phyloP scores from a whole-genome alignment of 2,797 vertebrate genomes.

The Oreonectes daqikongensis region DNA sequence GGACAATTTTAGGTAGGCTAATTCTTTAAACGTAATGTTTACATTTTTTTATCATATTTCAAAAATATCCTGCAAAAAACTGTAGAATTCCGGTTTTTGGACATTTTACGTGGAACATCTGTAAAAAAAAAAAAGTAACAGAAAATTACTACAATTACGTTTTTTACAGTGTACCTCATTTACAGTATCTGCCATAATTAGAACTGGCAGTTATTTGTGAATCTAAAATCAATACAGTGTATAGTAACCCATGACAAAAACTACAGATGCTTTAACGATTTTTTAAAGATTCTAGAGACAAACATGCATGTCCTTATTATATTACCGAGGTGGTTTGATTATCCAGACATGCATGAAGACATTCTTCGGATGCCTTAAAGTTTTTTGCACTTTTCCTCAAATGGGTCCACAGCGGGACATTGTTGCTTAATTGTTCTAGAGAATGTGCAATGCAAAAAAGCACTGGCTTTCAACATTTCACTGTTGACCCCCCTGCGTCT shows the following conservation, averaged over 20 bases:
- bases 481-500: constrained; percentile 41
- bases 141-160: no score
- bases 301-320: not conserved
- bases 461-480: constrained; percentile 60
- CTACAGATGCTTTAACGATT: constrained; percentile 2
- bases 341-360: constrained; percentile 35
- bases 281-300: constrained; percentile 19
- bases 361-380: constrained; percentile 56
- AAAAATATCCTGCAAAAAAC: no score
- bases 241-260: no score
- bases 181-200: constrained; percentile 1
- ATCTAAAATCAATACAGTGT: not conserved
- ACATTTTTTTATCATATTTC: no score
- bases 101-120: no score
- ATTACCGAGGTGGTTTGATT: constrained; percentile 18
- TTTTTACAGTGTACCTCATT: no score
- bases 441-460: constrained; percentile 60
- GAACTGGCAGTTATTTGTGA: constrained; percentile 6
- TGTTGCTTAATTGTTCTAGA: constrained; percentile 53
- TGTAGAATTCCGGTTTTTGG: no score
- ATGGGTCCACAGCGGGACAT: constrained; percentile 23
- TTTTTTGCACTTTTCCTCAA: constrained; percentile 51
- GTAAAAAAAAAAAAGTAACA: no score
- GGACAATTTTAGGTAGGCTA: no score
- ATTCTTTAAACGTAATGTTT: no score